These are phyloP conservation scores for Marronus borbonicus DNA, from an alignment of 2,888 invertebrate species.

Conservation along the genomic window DNA sequence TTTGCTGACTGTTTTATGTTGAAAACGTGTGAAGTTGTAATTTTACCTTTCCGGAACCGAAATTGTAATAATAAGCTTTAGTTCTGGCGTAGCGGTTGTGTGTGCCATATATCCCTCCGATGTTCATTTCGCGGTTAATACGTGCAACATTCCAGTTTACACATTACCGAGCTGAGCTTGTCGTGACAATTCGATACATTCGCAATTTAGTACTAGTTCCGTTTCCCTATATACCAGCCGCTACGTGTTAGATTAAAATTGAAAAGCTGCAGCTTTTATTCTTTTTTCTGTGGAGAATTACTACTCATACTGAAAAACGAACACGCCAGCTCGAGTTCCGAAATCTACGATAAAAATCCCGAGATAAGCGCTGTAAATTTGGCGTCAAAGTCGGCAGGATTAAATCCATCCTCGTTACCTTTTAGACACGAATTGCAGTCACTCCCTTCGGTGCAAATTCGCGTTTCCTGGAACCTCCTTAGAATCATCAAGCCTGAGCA, in stretches of 20 bases:
- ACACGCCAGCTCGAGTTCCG: background rate
- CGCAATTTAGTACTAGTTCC: background rate
- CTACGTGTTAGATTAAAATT: background rate
- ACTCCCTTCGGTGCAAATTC: conserved; percentile 14
- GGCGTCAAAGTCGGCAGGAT: conserved; percentile 10
- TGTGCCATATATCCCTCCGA: background rate
- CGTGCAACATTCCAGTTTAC: background rate
- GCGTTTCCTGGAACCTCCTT: conserved; percentile 20
- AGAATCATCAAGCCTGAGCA: conserved; percentile 6
- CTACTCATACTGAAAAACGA: background rate
- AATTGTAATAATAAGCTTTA: conserved; percentile 36
- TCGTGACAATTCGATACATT: background rate
- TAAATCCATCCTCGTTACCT: conserved; percentile 2
- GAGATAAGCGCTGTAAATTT: conserved; percentile 36
- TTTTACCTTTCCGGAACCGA: conserved; percentile 45
- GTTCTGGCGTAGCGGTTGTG: background rate
- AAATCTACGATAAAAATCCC: background rate
- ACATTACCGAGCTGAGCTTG: background rate
- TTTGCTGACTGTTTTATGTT: conserved; percentile 40
- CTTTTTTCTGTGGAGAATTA: background rate
- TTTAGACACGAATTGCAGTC: conserved; percentile 36
- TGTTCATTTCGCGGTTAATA: conserved; percentile 20
- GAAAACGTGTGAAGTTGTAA: conserved; percentile 42
- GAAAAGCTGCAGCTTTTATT: background rate
- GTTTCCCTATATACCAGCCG: no score